phyloP scores from a whole-genome alignment of 2,113 vertebrate genomes.

The Malurus elegans region DNA sequence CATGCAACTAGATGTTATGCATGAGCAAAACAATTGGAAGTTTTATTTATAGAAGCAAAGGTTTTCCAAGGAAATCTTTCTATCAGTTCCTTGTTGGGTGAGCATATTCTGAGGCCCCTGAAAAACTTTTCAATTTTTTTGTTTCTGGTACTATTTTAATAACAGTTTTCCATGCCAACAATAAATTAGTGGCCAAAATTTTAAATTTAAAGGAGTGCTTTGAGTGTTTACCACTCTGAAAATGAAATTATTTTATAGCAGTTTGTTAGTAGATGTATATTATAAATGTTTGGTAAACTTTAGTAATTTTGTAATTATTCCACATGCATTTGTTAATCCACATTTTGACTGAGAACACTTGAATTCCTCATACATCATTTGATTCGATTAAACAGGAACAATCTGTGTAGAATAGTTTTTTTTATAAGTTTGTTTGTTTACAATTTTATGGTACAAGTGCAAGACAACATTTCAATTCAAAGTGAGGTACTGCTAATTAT shows the following conservation, averaged over 20 bases:
- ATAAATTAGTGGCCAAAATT: not conserved
- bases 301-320: not conserved
- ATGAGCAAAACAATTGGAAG: not conserved
- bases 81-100: not conserved
- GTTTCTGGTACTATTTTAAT: not conserved
- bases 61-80: not conserved
- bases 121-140: not conserved
- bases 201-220: not conserved
- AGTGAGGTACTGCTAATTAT: not conserved
- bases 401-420: not conserved
- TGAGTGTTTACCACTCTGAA: not conserved
- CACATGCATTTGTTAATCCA: not conserved
- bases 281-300: not conserved
- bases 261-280: not conserved
- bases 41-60: not conserved
- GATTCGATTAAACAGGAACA: not conserved
- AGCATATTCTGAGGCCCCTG: not conserved
- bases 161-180: accelerated
- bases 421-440: not conserved
- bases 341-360: not conserved
- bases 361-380: not conserved
- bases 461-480: not conserved
- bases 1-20: not conserved
- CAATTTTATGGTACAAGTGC: not conserved
- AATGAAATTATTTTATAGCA: not conserved